Conservation (phyloP, 2,888 invertebrate genomes). For the Pollenia amentaria region DNA sequence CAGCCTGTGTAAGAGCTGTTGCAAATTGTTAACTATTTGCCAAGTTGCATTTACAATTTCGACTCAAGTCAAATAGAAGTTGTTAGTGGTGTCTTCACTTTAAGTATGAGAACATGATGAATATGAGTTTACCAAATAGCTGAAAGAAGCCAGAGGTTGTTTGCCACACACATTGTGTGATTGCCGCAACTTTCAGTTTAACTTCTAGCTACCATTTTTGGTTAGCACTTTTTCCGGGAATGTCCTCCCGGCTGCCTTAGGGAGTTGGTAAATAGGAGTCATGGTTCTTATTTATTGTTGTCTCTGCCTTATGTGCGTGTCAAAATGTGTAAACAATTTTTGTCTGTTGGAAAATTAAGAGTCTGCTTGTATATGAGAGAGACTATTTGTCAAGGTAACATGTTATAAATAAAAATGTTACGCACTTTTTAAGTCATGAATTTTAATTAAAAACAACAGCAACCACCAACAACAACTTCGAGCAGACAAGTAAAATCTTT, state of each 20-base stretch:
- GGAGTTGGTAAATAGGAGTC: conserved; percentile 46
- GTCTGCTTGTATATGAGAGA: conserved; percentile 11
- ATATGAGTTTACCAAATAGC: conserved; percentile 3
- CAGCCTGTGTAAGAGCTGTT: background rate
- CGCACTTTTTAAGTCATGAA: conserved; percentile 68
- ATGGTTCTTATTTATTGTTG: conserved; percentile 64
- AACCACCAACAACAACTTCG: background rate
- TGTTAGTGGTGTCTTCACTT: conserved; percentile 1
- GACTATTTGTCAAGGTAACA: conserved; percentile 71
- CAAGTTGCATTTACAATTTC: conserved; percentile 6
- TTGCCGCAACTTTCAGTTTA: conserved; percentile 56
- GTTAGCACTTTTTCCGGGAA: conserved; percentile 48
- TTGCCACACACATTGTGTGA: conserved; percentile 56
- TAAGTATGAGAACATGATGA: conserved; percentile 14
- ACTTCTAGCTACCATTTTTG: conserved; percentile 68
- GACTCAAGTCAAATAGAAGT: conserved; percentile 21
- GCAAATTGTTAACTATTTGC: conserved; percentile 30
- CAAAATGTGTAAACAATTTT: conserved; percentile 60
- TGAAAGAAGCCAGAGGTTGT: background rate
- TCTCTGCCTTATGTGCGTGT: conserved; percentile 56
- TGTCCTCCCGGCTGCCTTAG: conserved; percentile 48
- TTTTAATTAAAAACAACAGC: conserved; percentile 69
- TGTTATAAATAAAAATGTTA: conserved; percentile 59
- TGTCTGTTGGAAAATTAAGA: conserved; percentile 50
- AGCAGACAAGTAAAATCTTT: conserved; percentile 1